phyloP scores from a whole-genome alignment of 2,113 vertebrate genomes.

The Acanthisitta chloris region DNA sequence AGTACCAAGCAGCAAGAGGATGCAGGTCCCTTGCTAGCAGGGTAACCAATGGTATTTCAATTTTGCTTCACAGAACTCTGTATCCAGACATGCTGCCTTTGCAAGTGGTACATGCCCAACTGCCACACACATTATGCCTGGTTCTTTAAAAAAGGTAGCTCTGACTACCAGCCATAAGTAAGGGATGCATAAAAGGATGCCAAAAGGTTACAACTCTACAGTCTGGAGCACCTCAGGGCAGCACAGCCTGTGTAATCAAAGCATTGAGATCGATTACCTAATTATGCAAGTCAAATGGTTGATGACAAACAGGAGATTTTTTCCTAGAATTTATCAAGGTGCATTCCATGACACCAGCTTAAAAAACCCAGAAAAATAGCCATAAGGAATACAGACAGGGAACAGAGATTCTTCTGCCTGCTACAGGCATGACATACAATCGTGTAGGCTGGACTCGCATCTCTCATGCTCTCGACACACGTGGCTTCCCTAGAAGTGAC shows the following conservation, averaged over 20 bases:
- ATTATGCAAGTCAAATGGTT: background rate
- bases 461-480: background rate
- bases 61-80: background rate
- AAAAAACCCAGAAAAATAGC: background rate
- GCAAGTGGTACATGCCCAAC: background rate
- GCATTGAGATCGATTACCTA: background rate
- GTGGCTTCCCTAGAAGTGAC: background rate
- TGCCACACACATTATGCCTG: background rate
- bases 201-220: background rate
- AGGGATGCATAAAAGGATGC: background rate
- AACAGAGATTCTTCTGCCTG: background rate
- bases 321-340: background rate
- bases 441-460: background rate
- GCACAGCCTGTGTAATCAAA: background rate
- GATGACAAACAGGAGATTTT: background rate
- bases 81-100: background rate
- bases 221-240: background rate
- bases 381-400: accelerated
- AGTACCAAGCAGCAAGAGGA: background rate
- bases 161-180: background rate
- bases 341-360: background rate
- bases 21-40: background rate
- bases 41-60: background rate
- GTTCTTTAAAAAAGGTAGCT: background rate
- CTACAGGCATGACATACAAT: background rate